phyloP scores from a whole-genome alignment of 2,888 invertebrate genomes.

The Lepidocyrtoides sp. region DNA sequence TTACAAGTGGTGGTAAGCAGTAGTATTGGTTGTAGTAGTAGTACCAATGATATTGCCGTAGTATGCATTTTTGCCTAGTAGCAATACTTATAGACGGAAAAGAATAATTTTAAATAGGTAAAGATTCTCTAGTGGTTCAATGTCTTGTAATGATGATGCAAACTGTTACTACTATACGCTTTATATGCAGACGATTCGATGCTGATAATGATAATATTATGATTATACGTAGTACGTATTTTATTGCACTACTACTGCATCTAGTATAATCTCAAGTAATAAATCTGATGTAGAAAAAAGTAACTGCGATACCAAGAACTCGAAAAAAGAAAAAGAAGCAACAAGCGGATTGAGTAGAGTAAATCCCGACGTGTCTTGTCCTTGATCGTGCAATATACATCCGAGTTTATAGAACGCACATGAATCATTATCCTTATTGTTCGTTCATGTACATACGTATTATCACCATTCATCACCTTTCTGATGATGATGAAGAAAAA shows the following conservation, averaged over 20 bases:
- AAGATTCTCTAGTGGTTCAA: not conserved
- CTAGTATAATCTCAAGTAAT: not conserved
- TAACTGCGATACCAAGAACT: constrained; percentile 21
- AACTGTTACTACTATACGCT: not conserved
- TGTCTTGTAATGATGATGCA: not conserved
- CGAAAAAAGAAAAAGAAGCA: not conserved
- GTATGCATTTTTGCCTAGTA: not conserved
- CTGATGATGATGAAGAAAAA: not conserved
- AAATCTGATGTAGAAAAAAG: constrained; percentile 7
- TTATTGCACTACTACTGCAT: not conserved
- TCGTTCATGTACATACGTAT: not conserved
- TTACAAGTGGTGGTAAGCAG: no score
- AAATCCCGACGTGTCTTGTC: constrained; percentile 50
- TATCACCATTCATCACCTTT: not conserved
- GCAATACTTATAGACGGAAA: not conserved
- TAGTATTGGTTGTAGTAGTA: no score
- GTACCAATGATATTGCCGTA: not conserved
- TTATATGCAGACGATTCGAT: not conserved
- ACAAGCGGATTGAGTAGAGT: constrained; percentile 43
- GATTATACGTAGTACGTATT: no score
- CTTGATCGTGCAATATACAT: constrained; percentile 46
- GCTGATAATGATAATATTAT: no score
- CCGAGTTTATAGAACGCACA: constrained; percentile 27
- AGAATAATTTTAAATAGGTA: not conserved
- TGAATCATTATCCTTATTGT: constrained; percentile 34